phyloP scores from a whole-genome alignment of 2,888 invertebrate species.

The Diaprepes abbreviatus region DNA sequence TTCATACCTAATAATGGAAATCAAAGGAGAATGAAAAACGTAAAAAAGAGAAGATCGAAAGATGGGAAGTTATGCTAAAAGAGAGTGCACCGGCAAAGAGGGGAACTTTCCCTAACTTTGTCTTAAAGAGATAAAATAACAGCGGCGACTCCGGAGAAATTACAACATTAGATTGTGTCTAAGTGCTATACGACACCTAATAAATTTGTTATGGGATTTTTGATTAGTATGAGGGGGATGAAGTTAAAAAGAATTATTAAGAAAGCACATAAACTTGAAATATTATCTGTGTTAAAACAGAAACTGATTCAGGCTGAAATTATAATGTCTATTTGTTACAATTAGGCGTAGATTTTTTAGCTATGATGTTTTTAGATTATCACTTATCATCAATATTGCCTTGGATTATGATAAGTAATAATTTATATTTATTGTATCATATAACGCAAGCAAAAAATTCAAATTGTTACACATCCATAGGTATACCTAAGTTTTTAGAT shows the following conservation, averaged over 20 bases:
- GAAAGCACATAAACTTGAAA: too few relatives aligned
- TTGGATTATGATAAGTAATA: too few relatives aligned
- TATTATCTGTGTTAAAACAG: too few relatives aligned
- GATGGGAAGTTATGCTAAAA: neutral
- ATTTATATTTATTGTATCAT: too few relatives aligned
- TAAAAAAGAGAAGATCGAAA: slow-evolving; percentile 1
- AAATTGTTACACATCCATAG: too few relatives aligned
- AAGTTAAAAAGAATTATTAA: neutral
- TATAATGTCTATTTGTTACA: too few relatives aligned
- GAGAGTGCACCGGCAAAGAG: slow-evolving; percentile 2
- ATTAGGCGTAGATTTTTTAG: too few relatives aligned
- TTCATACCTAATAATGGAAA: neutral
- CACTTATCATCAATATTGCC: too few relatives aligned
- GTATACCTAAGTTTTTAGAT: too few relatives aligned
- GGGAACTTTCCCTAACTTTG: slow-evolving; percentile 17
- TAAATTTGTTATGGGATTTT: slow-evolving; percentile 20
- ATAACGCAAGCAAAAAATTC: too few relatives aligned
- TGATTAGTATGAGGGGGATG: slow-evolving; percentile 5
- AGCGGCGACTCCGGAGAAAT: slow-evolving; percentile 30
- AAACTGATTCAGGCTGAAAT: too few relatives aligned
- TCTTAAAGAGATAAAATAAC: slow-evolving; percentile 24
- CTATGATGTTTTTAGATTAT: too few relatives aligned
- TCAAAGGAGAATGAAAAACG: slow-evolving; percentile 8
- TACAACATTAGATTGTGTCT: slow-evolving; percentile 18
- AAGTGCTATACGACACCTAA: slow-evolving; percentile 22